A percentile compares a stretch with the other conserved stretches of the same genome.
Evolutionary conservation across 2,888 invertebrate species (phyloP).

Genomic region (Girardia tigrina): DNA sequence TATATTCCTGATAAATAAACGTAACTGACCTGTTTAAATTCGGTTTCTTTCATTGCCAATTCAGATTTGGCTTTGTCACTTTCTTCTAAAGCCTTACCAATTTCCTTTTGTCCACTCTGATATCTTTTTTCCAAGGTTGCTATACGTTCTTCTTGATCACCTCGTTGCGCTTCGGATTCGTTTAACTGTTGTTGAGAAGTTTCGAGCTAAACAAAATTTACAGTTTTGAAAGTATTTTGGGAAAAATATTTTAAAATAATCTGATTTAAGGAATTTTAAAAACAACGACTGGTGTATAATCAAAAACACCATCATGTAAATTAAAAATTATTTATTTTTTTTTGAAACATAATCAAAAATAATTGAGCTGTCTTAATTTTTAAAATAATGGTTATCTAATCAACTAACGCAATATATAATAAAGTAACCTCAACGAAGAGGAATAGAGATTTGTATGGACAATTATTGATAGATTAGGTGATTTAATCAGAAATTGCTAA

Average conservation of each 20-base stretch:
- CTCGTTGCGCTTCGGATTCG: slow-evolving; percentile 49
- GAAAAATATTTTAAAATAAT: too few species aligned
- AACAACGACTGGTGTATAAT: neutral
- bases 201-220: slow-evolving; percentile 57
- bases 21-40: slow-evolving; percentile 63
- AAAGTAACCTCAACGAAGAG: too few species aligned
- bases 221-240: too few species aligned
- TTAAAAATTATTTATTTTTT: neutral
- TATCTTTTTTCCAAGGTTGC: slow-evolving; percentile 90
- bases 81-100: slow-evolving; percentile 86
- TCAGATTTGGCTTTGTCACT: slow-evolving; percentile 97
- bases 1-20: too few species aligned
- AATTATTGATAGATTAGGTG: too few species aligned
- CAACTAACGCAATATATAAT: too few species aligned
- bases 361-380: too few species aligned
- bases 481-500: too few species aligned
- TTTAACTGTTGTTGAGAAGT: slow-evolving; percentile 72
- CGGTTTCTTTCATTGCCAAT: slow-evolving; percentile 87
- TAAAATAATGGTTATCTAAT: too few species aligned
- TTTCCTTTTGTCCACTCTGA: slow-evolving; percentile 89
- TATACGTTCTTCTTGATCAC: slow-evolving; percentile 73
- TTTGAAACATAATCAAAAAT: too few species aligned
- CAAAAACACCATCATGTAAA: neutral
- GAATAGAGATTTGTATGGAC: too few species aligned
- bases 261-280: too few species aligned